phyloP scores from a whole-genome alignment of 2,888 invertebrate genomes.

The Drosophila algonquin region DNA sequence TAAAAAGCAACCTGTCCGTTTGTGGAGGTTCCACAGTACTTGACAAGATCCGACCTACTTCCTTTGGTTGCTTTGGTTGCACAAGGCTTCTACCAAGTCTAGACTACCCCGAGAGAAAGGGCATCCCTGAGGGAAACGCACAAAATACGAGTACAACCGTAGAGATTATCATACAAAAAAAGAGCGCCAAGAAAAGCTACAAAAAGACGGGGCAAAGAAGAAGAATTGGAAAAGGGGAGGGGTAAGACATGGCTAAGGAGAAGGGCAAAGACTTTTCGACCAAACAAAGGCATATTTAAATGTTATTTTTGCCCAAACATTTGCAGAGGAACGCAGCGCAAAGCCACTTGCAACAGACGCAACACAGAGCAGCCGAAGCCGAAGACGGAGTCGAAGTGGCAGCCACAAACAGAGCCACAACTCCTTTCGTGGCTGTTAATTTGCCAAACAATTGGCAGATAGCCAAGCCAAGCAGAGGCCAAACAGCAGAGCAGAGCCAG shows the following conservation, averaged over 20 bases:
- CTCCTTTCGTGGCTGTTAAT: constrained; percentile 76
- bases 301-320: constrained; percentile 69
- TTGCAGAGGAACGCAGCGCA: constrained; percentile 33
- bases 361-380: background rate
- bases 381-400: too few species aligned
- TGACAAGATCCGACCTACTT: too few species aligned
- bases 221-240: background rate
- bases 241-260: constrained; percentile 14
- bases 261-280: constrained; percentile 39
- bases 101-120: constrained; percentile 19
- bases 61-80: too few species aligned
- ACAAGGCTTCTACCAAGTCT: background rate
- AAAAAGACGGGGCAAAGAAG: background rate
- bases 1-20: too few species aligned
- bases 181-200: constrained; percentile 3
- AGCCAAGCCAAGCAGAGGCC: constrained; percentile 53
- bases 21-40: too few species aligned
- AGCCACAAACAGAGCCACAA: constrained; percentile 32
- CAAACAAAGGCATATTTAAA: constrained; percentile 79
- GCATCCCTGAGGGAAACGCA: constrained; percentile 25
- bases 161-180: constrained; percentile 52
- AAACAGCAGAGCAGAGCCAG: too few species aligned
- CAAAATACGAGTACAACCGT: constrained; percentile 48
- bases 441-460: constrained; percentile 79
- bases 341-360: constrained; percentile 33